Percentiles rank a stretch among this genome's conserved stretches.
Conservation (phyloP, 2,888 invertebrate genomes). For the Mongoloraphidia duomilia region DNA sequence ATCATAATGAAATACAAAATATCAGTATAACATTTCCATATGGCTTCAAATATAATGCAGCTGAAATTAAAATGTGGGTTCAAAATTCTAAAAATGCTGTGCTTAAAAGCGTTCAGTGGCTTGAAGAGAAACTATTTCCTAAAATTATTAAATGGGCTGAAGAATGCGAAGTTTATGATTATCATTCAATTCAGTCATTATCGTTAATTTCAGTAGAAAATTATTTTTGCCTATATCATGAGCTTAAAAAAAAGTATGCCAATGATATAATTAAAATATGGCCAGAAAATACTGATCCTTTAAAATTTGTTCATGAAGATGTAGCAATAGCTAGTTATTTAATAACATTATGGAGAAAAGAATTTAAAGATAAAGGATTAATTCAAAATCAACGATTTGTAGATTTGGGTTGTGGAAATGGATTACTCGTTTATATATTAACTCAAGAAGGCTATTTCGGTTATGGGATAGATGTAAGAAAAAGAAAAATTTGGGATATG, state of each 20-base stretch:
- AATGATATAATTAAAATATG: slow-evolving; percentile 45
- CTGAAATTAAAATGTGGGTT: slow-evolving; percentile 27
- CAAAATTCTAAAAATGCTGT: slow-evolving; percentile 30
- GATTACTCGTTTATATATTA: slow-evolving; percentile 77
- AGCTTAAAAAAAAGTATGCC: slow-evolving; percentile 67
- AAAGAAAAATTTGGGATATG: slow-evolving; percentile 76
- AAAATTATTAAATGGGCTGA: slow-evolving; percentile 49
- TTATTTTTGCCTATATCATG: slow-evolving; percentile 57
- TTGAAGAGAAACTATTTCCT: slow-evolving; percentile 38
- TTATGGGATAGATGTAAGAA: slow-evolving; percentile 70
- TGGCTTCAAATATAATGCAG: slow-evolving; percentile 22
- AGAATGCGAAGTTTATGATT: slow-evolving; percentile 25
- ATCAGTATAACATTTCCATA: slow-evolving; percentile 29
- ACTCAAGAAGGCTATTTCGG: slow-evolving; percentile 71
- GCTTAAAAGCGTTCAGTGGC: slow-evolving; percentile 33
- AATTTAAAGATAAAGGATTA: slow-evolving; percentile 29
- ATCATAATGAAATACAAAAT: not conserved
- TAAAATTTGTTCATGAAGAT: slow-evolving; percentile 94
- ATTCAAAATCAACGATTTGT: slow-evolving; percentile 51
- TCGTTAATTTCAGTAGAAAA: slow-evolving; percentile 47
- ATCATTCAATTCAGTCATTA: slow-evolving; percentile 38
- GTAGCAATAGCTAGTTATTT: slow-evolving; percentile 85
- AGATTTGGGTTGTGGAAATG: slow-evolving; percentile 97
- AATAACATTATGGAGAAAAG: slow-evolving; percentile 60
- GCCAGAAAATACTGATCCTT: slow-evolving; percentile 86